These are phyloP conservation scores for Mohoua ochrocephala DNA, from an alignment of 2,113 vertebrate species.

Conservation along the genomic window DNA sequence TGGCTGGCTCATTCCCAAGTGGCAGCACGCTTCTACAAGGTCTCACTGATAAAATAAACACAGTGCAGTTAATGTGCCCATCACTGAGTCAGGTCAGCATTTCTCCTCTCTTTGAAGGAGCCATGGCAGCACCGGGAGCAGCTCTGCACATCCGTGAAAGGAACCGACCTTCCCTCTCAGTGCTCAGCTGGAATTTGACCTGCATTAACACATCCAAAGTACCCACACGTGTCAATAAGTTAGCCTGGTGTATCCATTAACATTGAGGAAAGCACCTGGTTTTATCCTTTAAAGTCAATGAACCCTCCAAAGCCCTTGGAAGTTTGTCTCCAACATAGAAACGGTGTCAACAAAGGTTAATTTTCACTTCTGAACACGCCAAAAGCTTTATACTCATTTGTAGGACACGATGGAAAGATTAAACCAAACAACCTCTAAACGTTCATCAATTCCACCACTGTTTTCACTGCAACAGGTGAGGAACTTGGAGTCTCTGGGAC, in stretches of 20 bases:
- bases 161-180: not conserved
- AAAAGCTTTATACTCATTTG: not conserved
- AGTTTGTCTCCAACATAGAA: not conserved
- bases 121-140: accelerated
- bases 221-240: not conserved
- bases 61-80: accelerated
- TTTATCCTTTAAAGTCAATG: not conserved
- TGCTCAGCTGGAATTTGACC: constrained; percentile 9
- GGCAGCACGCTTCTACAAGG: not conserved
- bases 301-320: not conserved
- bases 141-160: not conserved
- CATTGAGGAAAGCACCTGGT: not conserved
- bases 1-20: not conserved
- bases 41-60: not conserved
- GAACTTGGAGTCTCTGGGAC: not conserved
- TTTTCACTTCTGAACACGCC: not conserved
- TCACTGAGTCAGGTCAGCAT: not conserved
- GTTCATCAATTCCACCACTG: not conserved
- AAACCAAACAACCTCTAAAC: not conserved
- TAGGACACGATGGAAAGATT: not conserved
- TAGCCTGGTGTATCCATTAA: not conserved
- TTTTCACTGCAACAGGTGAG: not conserved
- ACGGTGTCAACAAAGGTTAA: not conserved
- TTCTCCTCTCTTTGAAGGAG: not conserved
- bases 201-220: not conserved